Base-by-base conservation (phyloP, 1,140 invertebrate genomes). In the Pinna nobilis region DNA sequence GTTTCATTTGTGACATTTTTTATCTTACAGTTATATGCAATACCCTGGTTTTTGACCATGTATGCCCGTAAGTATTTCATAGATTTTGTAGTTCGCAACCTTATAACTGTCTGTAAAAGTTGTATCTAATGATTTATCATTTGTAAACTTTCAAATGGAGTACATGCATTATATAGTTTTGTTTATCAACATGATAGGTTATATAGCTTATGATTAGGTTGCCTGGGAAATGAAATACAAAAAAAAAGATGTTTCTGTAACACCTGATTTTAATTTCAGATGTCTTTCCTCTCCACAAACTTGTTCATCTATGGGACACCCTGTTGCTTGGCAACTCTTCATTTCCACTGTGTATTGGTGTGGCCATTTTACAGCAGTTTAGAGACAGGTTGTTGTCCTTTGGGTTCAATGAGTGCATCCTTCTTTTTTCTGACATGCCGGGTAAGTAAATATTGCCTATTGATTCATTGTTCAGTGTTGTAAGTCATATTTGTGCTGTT, bases 41-140 rank as follows among this genome's bases (percentile, higher is more conserved):
- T 99, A 88, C 98, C 98, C 0, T 99, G 98, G 98, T 99, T 99
- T 89, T 90, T 99, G 6, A 99, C 98, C 11, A 98, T 99, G 96
- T 99, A 99, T 91, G 98, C 98, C 68, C 98, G 96, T 98, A 92
- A 94, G 95, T 94, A 74, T 53, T 15, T 59, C 33, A 15, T 33
- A 18, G 18, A 53, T 25, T 28, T 28, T 50, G 28, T 18, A 15
- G 20, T 13, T 50, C 49, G 30, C 20, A 51, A n/a, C 7, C 30
- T 25, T 25, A 25, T 28, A 51, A 28, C 20, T 51, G 25, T 2
- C 13, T 51, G 20, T 1, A 5, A 51, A 1, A 33, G 32, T 20
- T 59, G 18, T n/a, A n/a, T n/a, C n/a, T n/a, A n/a, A n/a, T n/a
- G n/a, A n/a, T n/a, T n/a, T n/a, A n/a, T n/a, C n/a, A n/a, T n/a